Evolutionary conservation across 2,888 invertebrate genomes (phyloP).

Genomic region (Stenurella melanura): DNA sequence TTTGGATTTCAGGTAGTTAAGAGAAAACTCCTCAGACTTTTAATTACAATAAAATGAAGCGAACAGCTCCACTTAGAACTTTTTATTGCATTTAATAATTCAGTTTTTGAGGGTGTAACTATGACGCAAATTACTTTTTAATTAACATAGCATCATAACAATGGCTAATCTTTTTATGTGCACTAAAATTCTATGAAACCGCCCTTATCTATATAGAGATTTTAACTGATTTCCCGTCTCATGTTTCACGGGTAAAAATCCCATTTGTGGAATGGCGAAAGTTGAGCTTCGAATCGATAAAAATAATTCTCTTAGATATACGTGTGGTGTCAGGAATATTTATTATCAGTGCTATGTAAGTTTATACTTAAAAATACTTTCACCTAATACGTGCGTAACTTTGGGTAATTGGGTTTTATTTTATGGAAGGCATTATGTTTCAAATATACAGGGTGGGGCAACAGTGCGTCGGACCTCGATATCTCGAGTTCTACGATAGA

Average conservation of each 20-base stretch:
- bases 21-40: conserved; percentile 64
- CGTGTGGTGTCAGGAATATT: conserved; percentile 4
- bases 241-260: conserved; percentile 25
- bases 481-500: no score
- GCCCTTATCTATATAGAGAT: conserved; percentile 8
- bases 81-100: conserved; percentile 61
- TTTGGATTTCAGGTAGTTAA: conserved; percentile 68
- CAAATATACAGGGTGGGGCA: no score
- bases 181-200: conserved; percentile 13
- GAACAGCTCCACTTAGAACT: conserved; percentile 42
- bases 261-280: conserved; percentile 21
- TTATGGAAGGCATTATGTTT: no score
- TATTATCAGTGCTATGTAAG: neutral
- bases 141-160: conserved; percentile 48
- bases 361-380: neutral
- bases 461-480: no score
- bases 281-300: conserved; percentile 1
- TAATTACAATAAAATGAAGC: conserved; percentile 66
- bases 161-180: conserved; percentile 26
- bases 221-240: conserved; percentile 19
- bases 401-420: neutral
- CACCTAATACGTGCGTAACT: neutral
- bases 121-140: conserved; percentile 53
- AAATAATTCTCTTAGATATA: conserved; percentile 22
- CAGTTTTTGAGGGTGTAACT: conserved; percentile 54